Evolutionary conservation across 2,888 invertebrate species (phyloP).

Genomic region (Hylaea fasciaria): DNA sequence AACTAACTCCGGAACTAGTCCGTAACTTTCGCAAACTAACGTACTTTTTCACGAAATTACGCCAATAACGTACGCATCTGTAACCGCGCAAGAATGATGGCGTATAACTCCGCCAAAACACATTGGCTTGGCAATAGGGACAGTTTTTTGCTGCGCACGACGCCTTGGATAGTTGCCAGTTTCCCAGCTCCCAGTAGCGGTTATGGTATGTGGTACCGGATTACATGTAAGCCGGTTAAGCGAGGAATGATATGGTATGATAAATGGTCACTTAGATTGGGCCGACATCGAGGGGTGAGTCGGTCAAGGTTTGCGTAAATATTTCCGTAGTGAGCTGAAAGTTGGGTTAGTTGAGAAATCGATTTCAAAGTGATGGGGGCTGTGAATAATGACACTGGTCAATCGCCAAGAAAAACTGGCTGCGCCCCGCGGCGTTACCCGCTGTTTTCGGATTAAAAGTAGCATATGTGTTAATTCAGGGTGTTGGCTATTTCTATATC

Average conservation of each 20-base stretch:
- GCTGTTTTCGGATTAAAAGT: too few relatives aligned
- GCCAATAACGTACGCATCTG: conserved; percentile 31
- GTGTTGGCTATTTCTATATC: too few relatives aligned
- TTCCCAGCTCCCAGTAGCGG: conserved; percentile 18
- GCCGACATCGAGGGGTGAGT: conserved; percentile 5
- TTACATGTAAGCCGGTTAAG: conserved; percentile 42
- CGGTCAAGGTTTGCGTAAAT: conserved; percentile 8
- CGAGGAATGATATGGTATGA: conserved; percentile 41
- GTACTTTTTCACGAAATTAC: conserved; percentile 30
- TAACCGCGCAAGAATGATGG: conserved; percentile 44
- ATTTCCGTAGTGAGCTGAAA: conserved; percentile 1
- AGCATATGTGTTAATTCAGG: too few relatives aligned
- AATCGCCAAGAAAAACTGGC: too few relatives aligned
- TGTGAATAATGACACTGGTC: too few relatives aligned
- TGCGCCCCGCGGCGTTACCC: too few relatives aligned
- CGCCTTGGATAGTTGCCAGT: conserved; percentile 39
- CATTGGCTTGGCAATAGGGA: conserved; percentile 54
- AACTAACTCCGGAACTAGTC: conserved; percentile 20
- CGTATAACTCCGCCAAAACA: conserved; percentile 53
- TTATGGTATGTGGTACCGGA: conserved; percentile 30
- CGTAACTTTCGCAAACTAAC: conserved; percentile 29
- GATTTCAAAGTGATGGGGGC: too few relatives aligned
- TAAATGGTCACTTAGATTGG: conserved; percentile 29
- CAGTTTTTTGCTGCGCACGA: conserved; percentile 33
- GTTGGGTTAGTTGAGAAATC: not conserved